These are phyloP conservation scores for Ophion slaviceki DNA, from an alignment of 2,888 invertebrate species.

Conservation along the genomic window DNA sequence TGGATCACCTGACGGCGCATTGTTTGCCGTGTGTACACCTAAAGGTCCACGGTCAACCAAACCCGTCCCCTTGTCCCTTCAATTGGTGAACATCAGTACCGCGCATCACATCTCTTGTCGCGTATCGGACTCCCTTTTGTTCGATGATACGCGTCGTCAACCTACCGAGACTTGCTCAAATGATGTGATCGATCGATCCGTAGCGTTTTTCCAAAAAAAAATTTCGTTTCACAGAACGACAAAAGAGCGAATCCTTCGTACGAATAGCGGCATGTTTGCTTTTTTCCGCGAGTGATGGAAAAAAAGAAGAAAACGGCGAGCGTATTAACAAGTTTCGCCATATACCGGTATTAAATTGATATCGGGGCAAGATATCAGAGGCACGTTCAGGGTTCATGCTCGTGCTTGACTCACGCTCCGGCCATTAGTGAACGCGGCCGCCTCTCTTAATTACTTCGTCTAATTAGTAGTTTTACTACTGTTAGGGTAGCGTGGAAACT, in stretches of 20 bases:
- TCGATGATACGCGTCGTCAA: slow-evolving; percentile 33
- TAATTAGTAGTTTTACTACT: slow-evolving; percentile 75
- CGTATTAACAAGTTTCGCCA: slow-evolving; percentile 35
- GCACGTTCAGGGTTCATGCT: slow-evolving; percentile 75
- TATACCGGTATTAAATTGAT: slow-evolving; percentile 72
- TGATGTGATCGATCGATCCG: slow-evolving; percentile 71
- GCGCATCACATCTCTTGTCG: slow-evolving; percentile 55
- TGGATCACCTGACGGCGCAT: slow-evolving; percentile 76
- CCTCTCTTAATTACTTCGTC: slow-evolving; percentile 74
- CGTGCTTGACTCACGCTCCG: slow-evolving; percentile 71
- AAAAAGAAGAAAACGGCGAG: neutral
- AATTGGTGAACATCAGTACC: slow-evolving; percentile 49
- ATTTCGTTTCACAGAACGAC: slow-evolving; percentile 7
- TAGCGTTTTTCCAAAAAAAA: slow-evolving; percentile 51
- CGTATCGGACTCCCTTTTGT: slow-evolving; percentile 67
- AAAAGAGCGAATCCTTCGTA: slow-evolving; percentile 19
- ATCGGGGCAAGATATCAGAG: slow-evolving; percentile 73
- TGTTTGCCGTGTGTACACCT: slow-evolving; percentile 68
- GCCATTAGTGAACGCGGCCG: slow-evolving; percentile 74
- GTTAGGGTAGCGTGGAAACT: slow-evolving; percentile 70
- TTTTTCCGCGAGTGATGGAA: neutral
- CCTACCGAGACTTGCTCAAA: slow-evolving; percentile 33
- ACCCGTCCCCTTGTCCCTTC: slow-evolving; percentile 63
- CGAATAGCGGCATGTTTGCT: neutral
- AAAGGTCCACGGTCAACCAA: slow-evolving; percentile 71